Evolutionary conservation across 2,888 invertebrate species (phyloP).

Genomic region (Trichogramma dendrolimi): DNA sequence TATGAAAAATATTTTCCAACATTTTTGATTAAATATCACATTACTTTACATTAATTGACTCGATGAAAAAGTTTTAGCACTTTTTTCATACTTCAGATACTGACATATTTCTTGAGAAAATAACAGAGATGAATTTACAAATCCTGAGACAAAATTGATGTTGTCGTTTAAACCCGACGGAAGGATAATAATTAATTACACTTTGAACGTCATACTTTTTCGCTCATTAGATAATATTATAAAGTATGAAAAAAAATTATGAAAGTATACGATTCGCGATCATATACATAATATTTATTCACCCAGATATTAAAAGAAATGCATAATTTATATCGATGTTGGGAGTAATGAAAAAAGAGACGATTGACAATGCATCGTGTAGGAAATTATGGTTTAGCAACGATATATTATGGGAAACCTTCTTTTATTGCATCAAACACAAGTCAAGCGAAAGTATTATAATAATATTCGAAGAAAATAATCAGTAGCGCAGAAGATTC

Average conservation of each 20-base stretch:
- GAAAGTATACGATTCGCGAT: slow-evolving; percentile 6
- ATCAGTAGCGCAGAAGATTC: slow-evolving; percentile 10
- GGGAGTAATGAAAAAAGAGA: slow-evolving; percentile 12
- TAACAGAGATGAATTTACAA: too few species aligned
- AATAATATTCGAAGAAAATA: slow-evolving; percentile 15
- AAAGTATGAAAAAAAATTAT: slow-evolving; percentile 1
- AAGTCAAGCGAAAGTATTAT: slow-evolving; percentile 13
- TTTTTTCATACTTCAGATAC: too few species aligned
- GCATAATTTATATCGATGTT: slow-evolving; percentile 17
- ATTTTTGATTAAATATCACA: too few species aligned
- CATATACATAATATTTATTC: too few species aligned
- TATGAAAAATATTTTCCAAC: too few species aligned
- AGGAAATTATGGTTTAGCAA: background rate
- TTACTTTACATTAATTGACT: too few species aligned
- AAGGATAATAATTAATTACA: too few species aligned
- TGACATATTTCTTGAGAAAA: too few species aligned
- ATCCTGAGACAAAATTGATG: too few species aligned
- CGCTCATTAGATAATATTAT: slow-evolving; percentile 15
- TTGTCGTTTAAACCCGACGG: too few species aligned
- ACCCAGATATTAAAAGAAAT: too few species aligned
- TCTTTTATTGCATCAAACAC: slow-evolving; percentile 12
- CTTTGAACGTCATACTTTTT: background rate
- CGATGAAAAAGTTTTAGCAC: too few species aligned
- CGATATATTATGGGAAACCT: background rate
- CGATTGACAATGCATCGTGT: background rate